Evolutionary conservation across 2,797 vertebrate species (phyloP), one percentile per base, ranked within the genome.

Genomic region (Chelidonichthys spinosus): DNA sequence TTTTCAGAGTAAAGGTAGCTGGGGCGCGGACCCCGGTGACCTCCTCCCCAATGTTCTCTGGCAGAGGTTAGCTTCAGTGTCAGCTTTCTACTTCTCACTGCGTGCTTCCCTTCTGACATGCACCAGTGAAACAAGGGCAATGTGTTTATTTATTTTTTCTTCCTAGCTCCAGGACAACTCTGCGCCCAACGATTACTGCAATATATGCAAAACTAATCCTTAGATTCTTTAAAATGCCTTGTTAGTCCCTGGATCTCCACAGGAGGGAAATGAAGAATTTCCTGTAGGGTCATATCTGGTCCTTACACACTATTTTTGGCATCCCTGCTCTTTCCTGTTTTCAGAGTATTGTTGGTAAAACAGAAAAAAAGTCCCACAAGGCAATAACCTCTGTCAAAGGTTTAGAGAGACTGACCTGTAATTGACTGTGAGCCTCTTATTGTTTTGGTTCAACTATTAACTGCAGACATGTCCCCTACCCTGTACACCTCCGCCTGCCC

Each of bases 271-370:
- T 60, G 0, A 69, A 65, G 62, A 50, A 64, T 66, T 78, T 86
- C 78, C 77, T 77, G 66, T 37, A 25, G 64, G 32, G 46, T 79
- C 76, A 35, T 61, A 70, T 76, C 59, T 75, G 59, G 36, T 66
- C 56, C 37, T 73, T 7, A 32, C 50, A 64, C 36, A 63, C 76
- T 83, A 72, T 85, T 79, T 69, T 70, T 63, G 81, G 49, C 59
- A 0, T 71, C 46, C 11, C 40, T 43, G 44, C 8, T 54, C 60
- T 58, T 89, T 87, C 86, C 85, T 85, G 81, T 86, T 88, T 87
- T 75, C 44, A 71, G 44, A 33, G 36, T 72, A 33, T 76, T 91
- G 84, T 84, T 87, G 84, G 37, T 54, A n/a, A 68, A 88, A 78
- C 76, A 79, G 32, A 40, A 87, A 74, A 85, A 69, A 62, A 39